Percentiles rank a stretch among this genome's conserved stretches.
Evolutionary conservation across 2,113 vertebrate species (phyloP).

Genomic region (Antennarius striatus): DNA sequence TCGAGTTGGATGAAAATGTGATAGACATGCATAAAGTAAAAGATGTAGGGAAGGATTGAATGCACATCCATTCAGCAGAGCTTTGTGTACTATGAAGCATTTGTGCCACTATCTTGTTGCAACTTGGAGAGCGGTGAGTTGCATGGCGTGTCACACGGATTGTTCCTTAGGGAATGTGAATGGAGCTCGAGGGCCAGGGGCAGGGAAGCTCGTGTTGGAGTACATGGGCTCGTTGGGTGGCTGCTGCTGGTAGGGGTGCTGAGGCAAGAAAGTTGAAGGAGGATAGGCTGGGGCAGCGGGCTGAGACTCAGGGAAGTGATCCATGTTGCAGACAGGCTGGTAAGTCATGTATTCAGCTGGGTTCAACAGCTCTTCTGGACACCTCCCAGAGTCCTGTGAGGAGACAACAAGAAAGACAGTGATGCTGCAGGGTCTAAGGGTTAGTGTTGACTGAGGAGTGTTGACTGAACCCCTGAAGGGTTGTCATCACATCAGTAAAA

Average conservation of each 20-base stretch:
- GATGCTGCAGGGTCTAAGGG: conserved; percentile 24
- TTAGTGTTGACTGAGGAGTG: not conserved
- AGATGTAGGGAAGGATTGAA: conserved; percentile 28
- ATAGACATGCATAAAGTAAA: conserved; percentile 34
- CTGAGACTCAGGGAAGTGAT: conserved; percentile 77
- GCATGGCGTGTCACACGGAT: conserved; percentile 76
- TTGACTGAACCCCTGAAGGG: conserved; percentile 4
- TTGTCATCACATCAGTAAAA: conserved; percentile 6
- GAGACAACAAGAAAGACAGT: conserved; percentile 22
- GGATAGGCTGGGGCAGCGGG: conserved; percentile 65
- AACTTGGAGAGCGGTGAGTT: conserved; percentile 10
- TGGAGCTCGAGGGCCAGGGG: conserved; percentile 78
- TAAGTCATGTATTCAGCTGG: conserved; percentile 84
- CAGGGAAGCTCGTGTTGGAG: conserved; percentile 83
- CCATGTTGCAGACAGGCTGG: conserved; percentile 72
- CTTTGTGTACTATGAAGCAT: conserved; percentile 36
- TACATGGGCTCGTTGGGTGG: conserved; percentile 74
- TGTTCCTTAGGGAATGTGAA: conserved; percentile 88
- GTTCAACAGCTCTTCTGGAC: conserved; percentile 80
- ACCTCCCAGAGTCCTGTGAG: conserved; percentile 84
- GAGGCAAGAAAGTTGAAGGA: conserved; percentile 79
- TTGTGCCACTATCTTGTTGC: conserved; percentile 25
- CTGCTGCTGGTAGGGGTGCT: conserved; percentile 78
- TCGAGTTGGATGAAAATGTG: conserved; percentile 17
- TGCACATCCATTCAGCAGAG: conserved; percentile 38